These are phyloP conservation scores for Lithophane ornitopus DNA, from an alignment of 2,888 invertebrate genomes.

Conservation along the genomic window DNA sequence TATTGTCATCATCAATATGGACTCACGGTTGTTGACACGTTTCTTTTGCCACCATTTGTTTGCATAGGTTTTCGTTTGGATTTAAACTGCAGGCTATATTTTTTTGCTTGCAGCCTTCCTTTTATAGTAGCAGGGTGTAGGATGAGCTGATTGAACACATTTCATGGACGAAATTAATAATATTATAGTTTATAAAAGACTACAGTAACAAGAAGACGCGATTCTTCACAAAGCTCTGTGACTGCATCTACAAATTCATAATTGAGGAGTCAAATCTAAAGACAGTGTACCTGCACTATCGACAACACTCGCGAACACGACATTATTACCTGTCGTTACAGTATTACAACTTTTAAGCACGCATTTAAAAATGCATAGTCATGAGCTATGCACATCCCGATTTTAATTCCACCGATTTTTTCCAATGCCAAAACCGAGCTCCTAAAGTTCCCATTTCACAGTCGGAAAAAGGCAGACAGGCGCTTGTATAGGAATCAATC, in stretches of 20 bases:
- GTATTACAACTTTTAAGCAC: not conserved
- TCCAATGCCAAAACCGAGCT: conserved; percentile 11
- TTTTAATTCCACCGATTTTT: conserved; percentile 30
- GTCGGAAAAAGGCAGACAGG: conserved; percentile 68
- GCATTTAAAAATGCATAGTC: not conserved
- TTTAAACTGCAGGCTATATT: conserved; percentile 33
- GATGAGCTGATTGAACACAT: not conserved
- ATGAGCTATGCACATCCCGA: conserved; percentile 8
- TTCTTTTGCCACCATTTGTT: conserved; percentile 58
- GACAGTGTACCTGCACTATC: not conserved
- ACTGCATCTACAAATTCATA: not conserved
- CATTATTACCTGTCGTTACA: not conserved
- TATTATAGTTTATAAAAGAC: too few species aligned
- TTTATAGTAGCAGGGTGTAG: not conserved
- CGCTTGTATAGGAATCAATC: conserved; percentile 78
- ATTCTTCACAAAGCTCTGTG: not conserved
- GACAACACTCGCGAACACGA: too few species aligned
- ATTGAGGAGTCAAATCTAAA: not conserved
- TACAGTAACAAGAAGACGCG: not conserved
- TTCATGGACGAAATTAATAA: not conserved
- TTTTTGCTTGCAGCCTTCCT: not conserved
- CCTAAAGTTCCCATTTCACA: conserved; percentile 56
- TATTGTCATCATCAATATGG: conserved; percentile 79
- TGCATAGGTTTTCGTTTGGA: conserved; percentile 46
- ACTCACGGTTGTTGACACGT: conserved; percentile 52